phyloP scores from a whole-genome alignment of 2,797 vertebrate species.

The Limosa lapponica region DNA sequence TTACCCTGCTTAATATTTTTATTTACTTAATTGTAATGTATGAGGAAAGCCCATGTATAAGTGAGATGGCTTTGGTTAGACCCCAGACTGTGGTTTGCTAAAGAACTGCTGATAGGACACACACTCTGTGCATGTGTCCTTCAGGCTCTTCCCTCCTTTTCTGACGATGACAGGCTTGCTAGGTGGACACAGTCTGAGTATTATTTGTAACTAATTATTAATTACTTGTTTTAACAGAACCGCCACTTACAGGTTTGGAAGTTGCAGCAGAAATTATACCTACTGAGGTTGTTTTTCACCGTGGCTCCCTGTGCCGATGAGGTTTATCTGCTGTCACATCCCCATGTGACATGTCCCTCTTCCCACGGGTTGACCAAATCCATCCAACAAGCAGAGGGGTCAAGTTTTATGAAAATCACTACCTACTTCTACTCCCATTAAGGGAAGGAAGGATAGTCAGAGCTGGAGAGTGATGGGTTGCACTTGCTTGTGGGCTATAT shows the following conservation, averaged over 20 bases:
- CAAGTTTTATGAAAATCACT: neutral
- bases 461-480: neutral
- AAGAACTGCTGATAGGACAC: neutral
- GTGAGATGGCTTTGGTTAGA: neutral
- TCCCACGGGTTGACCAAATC: neutral
- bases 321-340: neutral
- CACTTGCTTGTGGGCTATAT: neutral
- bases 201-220: neutral
- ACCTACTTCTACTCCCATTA: neutral
- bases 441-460: neutral
- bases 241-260: neutral
- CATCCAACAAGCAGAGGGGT: neutral
- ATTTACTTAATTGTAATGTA: fast-evolving
- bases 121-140: fast-evolving
- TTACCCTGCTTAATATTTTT: neutral
- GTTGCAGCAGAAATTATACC: neutral
- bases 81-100: fast-evolving
- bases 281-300: neutral
- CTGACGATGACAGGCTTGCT: neutral
- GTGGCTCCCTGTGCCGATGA: neutral
- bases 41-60: neutral
- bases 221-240: neutral
- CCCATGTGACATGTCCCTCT: neutral
- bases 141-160: neutral
- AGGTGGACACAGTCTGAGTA: neutral